These are phyloP conservation scores for Lasioglossum oenotherae DNA, from an alignment of 2,888 invertebrate genomes.

Conservation along the genomic window DNA sequence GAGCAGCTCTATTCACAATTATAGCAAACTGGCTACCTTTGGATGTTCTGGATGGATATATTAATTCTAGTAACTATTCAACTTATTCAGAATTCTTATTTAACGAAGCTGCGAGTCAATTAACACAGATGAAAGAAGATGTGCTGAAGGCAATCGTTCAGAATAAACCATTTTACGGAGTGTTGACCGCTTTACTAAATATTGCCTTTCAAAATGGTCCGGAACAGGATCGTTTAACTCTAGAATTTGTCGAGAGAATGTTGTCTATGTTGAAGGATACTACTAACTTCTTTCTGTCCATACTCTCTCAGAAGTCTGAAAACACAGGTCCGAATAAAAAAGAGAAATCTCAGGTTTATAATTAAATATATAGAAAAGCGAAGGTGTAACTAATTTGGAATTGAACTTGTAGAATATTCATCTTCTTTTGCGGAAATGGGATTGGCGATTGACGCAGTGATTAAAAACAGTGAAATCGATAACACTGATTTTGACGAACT, in stretches of 20 bases:
- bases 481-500: conserved; percentile 82
- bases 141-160: conserved; percentile 82
- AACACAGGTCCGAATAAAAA: conserved; percentile 58
- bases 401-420: conserved; percentile 83
- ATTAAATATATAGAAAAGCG: background rate
- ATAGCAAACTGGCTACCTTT: conserved; percentile 80
- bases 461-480: conserved; percentile 82
- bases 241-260: conserved; percentile 63
- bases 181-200: conserved; percentile 75
- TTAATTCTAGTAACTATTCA: background rate
- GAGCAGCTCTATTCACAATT: conserved; percentile 86
- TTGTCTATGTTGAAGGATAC: conserved; percentile 73
- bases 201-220: conserved; percentile 66
- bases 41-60: conserved; percentile 8
- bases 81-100: conserved; percentile 73
- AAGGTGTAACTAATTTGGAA: conserved; percentile 11
- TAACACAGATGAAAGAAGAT: conserved; percentile 79
- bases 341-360: background rate
- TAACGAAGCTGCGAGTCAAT: conserved; percentile 75
- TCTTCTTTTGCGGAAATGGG: conserved; percentile 93
- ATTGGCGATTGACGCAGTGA: conserved; percentile 88
- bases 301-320: conserved; percentile 71
- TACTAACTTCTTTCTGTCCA: conserved; percentile 74
- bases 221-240: conserved; percentile 47
- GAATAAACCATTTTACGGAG: conserved; percentile 84